A percentile compares a stretch with the other conserved stretches of the same genome.
phyloP scores from a whole-genome alignment of 2,113 vertebrate genomes.

The Pagrus major region DNA sequence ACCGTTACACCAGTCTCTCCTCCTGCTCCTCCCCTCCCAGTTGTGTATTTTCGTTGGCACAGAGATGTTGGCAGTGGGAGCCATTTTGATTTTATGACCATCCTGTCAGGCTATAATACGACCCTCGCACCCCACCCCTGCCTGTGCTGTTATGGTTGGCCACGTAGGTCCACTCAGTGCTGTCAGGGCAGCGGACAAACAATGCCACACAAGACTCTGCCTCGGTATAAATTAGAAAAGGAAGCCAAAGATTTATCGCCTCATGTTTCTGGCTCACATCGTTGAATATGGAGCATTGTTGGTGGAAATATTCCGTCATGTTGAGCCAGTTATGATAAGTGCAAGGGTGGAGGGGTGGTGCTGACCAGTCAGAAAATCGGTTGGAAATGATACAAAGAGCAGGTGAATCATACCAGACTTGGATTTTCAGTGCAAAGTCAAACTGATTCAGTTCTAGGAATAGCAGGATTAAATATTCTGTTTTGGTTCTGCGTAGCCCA shows the following conservation, averaged over 20 bases:
- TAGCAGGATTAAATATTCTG: slow-evolving; percentile 35
- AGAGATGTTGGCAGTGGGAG: slow-evolving; percentile 56
- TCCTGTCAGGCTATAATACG: slow-evolving; percentile 70
- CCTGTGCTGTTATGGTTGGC: slow-evolving; percentile 75
- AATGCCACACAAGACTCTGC: slow-evolving; percentile 56
- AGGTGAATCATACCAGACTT: slow-evolving; percentile 41
- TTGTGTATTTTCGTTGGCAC: slow-evolving; percentile 76
- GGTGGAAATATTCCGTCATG: slow-evolving; percentile 21
- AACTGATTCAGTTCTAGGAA: slow-evolving; percentile 36
- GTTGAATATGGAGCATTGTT: slow-evolving; percentile 51
- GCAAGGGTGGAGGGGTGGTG: slow-evolving; percentile 25
- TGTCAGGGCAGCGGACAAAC: slow-evolving; percentile 51
- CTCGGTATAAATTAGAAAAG: slow-evolving; percentile 67
- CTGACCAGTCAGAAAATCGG: slow-evolving; percentile 15
- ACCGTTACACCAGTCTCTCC: slow-evolving; percentile 53
- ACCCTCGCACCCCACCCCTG: slow-evolving; percentile 5
- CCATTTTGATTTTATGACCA: slow-evolving; percentile 79
- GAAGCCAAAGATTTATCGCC: slow-evolving; percentile 58
- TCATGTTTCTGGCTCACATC: slow-evolving; percentile 48
- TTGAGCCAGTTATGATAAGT: slow-evolving; percentile 14
- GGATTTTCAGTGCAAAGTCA: slow-evolving; percentile 22
- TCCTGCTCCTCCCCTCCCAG: slow-evolving; percentile 16
- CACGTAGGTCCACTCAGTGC: slow-evolving; percentile 28
- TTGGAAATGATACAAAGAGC: not conserved
- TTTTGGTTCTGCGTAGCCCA: slow-evolving; percentile 33